Conservation (phyloP, 2,113 vertebrate species). For the Embiotoca jacksoni region DNA sequence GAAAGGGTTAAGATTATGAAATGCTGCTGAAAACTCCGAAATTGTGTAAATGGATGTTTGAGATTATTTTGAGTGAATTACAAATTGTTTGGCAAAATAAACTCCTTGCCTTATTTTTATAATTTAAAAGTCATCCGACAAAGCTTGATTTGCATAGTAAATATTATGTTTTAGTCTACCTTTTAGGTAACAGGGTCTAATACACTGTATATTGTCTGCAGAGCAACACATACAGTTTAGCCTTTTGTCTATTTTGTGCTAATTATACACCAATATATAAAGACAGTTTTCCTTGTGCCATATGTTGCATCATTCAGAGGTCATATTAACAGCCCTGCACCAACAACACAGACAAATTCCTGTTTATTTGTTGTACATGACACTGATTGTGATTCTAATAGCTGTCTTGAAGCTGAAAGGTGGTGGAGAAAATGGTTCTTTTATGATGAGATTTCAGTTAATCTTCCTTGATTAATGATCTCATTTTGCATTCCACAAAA, state of each 20-base stretch:
- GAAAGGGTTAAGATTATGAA: too few relatives aligned
- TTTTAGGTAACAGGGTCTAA: too few relatives aligned
- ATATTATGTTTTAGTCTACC: too few relatives aligned
- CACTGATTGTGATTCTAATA: constrained; percentile 40
- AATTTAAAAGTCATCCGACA: too few relatives aligned
- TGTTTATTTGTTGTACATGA: constrained; percentile 7
- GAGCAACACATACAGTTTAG: background rate
- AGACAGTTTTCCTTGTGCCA: background rate
- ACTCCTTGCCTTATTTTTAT: too few relatives aligned
- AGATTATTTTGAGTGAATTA: too few relatives aligned
- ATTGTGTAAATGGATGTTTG: too few relatives aligned
- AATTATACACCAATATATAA: background rate
- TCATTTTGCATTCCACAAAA: constrained; percentile 47
- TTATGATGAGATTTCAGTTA: constrained; percentile 42
- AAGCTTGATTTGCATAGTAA: too few relatives aligned
- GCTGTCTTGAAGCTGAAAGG: constrained; percentile 12
- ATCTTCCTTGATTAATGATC: constrained; percentile 52
- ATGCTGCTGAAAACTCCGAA: too few relatives aligned
- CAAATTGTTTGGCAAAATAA: too few relatives aligned
- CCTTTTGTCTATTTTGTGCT: background rate
- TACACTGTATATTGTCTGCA: background rate
- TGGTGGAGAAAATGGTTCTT: constrained; percentile 28
- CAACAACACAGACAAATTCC: background rate
- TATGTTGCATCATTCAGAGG: background rate
- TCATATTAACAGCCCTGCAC: background rate